These are phyloP conservation scores for Cephus runcator DNA, from an alignment of 2,888 invertebrate genomes.

Conservation along the genomic window DNA sequence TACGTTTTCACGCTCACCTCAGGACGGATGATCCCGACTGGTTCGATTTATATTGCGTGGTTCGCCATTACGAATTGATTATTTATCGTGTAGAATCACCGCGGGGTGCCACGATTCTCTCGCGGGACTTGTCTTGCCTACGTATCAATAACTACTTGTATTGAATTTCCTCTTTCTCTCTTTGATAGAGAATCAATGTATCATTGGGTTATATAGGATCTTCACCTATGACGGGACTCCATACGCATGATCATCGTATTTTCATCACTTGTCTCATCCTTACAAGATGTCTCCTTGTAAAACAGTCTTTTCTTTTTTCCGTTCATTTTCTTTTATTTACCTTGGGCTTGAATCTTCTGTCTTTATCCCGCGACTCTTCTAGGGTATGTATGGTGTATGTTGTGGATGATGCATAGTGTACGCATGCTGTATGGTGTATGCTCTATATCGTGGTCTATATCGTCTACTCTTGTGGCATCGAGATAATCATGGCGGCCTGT, in stretches of 20 bases:
- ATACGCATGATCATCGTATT: not conserved
- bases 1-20: slow-evolving; percentile 32
- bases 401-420: not conserved
- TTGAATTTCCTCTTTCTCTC: not conserved
- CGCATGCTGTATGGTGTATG: not conserved
- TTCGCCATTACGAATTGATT: slow-evolving; percentile 53
- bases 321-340: not conserved
- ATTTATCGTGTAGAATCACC: slow-evolving; percentile 40
- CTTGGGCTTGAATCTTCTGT: not conserved
- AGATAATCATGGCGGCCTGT: not conserved
- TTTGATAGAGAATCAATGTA: not conserved
- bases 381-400: not conserved
- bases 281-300: not conserved
- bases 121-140: not conserved
- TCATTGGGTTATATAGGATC: not conserved
- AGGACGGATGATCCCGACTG: slow-evolving; percentile 48
- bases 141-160: not conserved
- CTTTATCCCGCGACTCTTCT: not conserved
- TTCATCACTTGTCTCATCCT: not conserved
- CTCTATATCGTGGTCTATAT: not conserved
- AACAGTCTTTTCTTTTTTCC: not conserved
- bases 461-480: not conserved
- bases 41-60: slow-evolving; percentile 47
- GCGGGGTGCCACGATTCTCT: not conserved
- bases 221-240: not conserved